Evolutionary conservation across 2,113 vertebrate species (phyloP), one percentile per base, ranked within the genome.

Genomic region (Paedocypris sp.): DNA sequence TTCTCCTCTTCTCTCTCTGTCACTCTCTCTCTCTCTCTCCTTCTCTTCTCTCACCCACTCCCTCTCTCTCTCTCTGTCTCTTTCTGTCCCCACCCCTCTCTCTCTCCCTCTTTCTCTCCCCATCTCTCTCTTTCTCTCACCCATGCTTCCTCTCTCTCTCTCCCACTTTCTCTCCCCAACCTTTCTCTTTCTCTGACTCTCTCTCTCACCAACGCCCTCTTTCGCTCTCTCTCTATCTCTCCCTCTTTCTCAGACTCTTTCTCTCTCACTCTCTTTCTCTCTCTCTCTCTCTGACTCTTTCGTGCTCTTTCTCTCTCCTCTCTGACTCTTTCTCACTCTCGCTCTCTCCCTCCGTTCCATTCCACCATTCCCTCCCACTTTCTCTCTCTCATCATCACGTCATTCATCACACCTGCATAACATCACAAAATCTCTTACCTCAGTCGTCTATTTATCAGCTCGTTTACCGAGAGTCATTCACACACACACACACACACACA

Each of bases 401-500:
- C n/a, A n/a, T n/a, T n/a, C n/a, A n/a, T n/a, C n/a, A n/a, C n/a
- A n/a, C n/a, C n/a, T n/a, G n/a, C n/a, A n/a, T 12, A 18, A 13
- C 36, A 39, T 41, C 36, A 41, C 26, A 41, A 41, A 33, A 41
- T 41, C 23, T 13, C 13, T 36, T 28, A 26, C n/a, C 10, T 28
- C 36, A 4, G 52, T n/a, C n/a, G n/a, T n/a, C n/a, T 29, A 56
- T 56, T 41, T 29, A 56, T 56, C 35, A 56, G n/a, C 36, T 54
- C 35, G 29, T 5, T 41, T 23, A 2, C 5, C 10, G n/a, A 22
- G n/a, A n/a, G n/a, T n/a, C n/a, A n/a, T n/a, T n/a, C 35, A 56
- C 41, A 18, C 29, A 41, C 35, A 56, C 36, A 11, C n/a, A 16
- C 52, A 41, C 22, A 13, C 13, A 22, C 12, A 33, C 29, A 28